Base-by-base conservation (phyloP, 2,113 vertebrate species). In the Columba janthina region DNA sequence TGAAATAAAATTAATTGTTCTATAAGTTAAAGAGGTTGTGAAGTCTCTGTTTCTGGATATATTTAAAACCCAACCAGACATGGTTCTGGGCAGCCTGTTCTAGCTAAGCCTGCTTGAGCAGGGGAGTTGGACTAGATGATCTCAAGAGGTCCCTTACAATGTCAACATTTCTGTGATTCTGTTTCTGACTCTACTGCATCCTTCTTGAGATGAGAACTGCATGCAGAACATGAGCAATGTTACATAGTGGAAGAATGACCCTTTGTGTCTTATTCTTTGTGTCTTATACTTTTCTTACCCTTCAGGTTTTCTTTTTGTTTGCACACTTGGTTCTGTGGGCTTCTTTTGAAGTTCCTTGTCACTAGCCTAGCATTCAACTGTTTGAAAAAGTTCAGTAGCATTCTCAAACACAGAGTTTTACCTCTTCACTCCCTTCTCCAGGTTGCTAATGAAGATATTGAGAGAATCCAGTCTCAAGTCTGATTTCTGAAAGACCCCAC, bases 61-160 rank as follows among this genome's bases (percentile, higher is more conserved):
- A 10, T 29, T 89, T 75, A 44, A 79, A 75, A 62, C n/a, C 4
- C 31, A 62, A 20, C 4, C 12, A 44, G 22, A 12, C 6, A 1
- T 36, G 6, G 8, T 60, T 21, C 44, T 70, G 38, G 26, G 36
- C 6, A 66, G 6, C 25, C 21, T 61, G 38, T 22, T 71, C 5
- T 38, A 44, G 40, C 36, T 74, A 13, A 86, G 36, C 15, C 53
- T 60, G 25, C n/a, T 67, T 40, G 18, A 36, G 24, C 31, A 79
- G 42, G 1, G 0, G 18, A 44, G 44, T 44, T 75, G 14, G 24
- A 34, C 56, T 78, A 0, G 0, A 25, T 28, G 51, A 40, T 40
- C 5, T 10, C 34, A 61, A 15, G 25, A 42, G 11, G 4, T 5
- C 34, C 18, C 5, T 82, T 67, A n/a, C 1, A 2, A 11, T 10